Percentiles rank a stretch among this genome's conserved stretches.
phyloP scores from a whole-genome alignment of 1,140 invertebrate genomes.

The Telenomus remus region DNA sequence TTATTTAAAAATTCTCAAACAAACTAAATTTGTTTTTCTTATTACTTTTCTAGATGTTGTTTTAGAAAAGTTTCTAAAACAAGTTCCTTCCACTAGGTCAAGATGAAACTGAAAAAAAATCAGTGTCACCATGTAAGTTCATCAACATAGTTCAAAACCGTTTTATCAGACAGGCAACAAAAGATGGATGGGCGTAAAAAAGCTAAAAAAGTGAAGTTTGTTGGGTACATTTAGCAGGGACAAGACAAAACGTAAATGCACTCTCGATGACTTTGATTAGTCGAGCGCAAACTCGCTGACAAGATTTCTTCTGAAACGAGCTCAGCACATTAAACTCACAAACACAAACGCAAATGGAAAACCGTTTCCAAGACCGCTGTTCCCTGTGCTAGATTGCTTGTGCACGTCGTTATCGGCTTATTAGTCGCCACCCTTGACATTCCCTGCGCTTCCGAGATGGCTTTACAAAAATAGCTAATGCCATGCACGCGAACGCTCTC shows the following conservation, averaged over 20 bases:
- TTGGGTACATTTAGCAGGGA: conserved; percentile 5
- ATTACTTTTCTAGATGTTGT: too few relatives aligned
- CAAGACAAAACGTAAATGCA: conserved; percentile 18
- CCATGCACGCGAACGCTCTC: conserved; percentile 29
- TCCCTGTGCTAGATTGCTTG: conserved; percentile 18
- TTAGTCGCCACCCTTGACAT: conserved; percentile 57
- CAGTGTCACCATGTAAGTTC: too few relatives aligned
- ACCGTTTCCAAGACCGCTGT: conserved; percentile 27
- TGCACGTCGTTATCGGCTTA: conserved; percentile 56
- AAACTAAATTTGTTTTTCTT: too few relatives aligned
- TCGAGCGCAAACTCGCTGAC: conserved; percentile 35
- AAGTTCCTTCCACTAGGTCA: too few relatives aligned
- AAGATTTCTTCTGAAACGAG: conserved; percentile 38
- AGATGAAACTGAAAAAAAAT: too few relatives aligned
- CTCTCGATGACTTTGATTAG: conserved; percentile 43
- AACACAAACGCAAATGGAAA: conserved; percentile 28
- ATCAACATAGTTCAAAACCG: conserved; percentile 26
- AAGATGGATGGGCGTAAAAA: conserved; percentile 16
- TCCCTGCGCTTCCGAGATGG: conserved; percentile 41
- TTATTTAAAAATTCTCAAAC: too few relatives aligned
- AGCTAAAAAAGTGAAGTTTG: background rate
- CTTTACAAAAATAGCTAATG: conserved; percentile 45
- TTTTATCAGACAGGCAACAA: conserved; percentile 16
- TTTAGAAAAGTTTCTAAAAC: too few relatives aligned
- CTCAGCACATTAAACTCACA: conserved; percentile 25